Conservation (phyloP, 2,888 invertebrate genomes). For the Falcaria lacertinaria region DNA sequence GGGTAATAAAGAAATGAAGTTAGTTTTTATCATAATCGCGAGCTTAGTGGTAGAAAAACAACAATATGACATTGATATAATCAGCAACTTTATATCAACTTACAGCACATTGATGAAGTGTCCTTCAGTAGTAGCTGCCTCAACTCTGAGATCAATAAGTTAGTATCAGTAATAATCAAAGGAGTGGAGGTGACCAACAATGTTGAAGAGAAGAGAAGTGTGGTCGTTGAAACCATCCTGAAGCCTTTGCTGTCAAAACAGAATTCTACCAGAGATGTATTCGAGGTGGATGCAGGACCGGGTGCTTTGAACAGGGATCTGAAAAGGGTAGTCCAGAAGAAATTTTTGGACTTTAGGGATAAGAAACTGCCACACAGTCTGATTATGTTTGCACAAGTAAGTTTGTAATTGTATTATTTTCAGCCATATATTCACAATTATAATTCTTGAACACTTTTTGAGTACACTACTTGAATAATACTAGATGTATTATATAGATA, state of each 20-base stretch:
- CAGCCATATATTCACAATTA: too few species aligned
- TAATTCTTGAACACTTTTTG: too few species aligned
- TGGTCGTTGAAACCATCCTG: conserved; percentile 65
- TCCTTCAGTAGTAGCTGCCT: conserved; percentile 92
- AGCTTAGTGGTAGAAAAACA: too few species aligned
- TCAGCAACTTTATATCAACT: conserved; percentile 9
- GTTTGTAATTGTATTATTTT: conserved; percentile 7
- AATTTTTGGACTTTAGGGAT: conserved; percentile 83
- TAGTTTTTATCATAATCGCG: too few species aligned
- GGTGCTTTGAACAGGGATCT: conserved; percentile 33
- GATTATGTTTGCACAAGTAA: conserved; percentile 90
- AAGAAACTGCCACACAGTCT: conserved; percentile 89
- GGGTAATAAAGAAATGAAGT: too few species aligned
- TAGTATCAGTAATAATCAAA: conserved; percentile 89
- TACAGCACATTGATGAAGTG: conserved; percentile 90
- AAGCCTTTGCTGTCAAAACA: conserved; percentile 73
- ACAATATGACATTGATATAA: background rate
- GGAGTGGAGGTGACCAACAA: conserved; percentile 91
- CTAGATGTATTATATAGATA: too few species aligned
- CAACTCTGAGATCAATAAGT: conserved; percentile 92
- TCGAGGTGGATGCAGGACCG: conserved; percentile 21
- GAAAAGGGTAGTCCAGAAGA: conserved; percentile 30
- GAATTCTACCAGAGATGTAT: conserved; percentile 47
- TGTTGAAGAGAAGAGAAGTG: conserved; percentile 74
- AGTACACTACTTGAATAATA: too few species aligned